phyloP scores from a whole-genome alignment of 2,797 vertebrate genomes.

The Rachycentron canadum region DNA sequence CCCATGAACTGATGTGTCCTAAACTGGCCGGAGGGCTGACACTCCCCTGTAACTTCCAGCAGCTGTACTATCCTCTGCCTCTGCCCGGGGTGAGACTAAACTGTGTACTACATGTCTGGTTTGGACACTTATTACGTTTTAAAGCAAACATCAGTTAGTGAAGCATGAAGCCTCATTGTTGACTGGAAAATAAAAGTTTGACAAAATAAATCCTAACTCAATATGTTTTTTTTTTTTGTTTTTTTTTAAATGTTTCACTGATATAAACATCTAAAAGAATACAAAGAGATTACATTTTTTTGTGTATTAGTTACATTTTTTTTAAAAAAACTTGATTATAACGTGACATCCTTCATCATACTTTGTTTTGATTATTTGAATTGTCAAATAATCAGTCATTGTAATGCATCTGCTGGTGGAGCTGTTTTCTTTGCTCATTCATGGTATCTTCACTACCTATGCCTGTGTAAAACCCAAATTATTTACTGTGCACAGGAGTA shows the following conservation, averaged over 20 bases:
- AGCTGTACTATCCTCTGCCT: slow-evolving; percentile 85
- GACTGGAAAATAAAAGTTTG: not conserved
- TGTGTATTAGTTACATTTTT: no score
- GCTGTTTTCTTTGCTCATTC: no score
- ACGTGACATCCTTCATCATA: not conserved
- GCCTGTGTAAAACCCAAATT: not conserved
- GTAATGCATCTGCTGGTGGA: not conserved
- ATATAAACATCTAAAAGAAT: no score
- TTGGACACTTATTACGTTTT: no score
- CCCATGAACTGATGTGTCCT: slow-evolving; percentile 88
- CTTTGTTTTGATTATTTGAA: not conserved
- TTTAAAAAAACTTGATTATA: not conserved
- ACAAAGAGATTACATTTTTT: no score
- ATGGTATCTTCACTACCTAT: not conserved
- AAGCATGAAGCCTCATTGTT: not conserved
- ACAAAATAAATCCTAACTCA: not conserved
- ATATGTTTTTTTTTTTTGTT: not conserved
- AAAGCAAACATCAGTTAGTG: not conserved
- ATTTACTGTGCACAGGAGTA: not conserved
- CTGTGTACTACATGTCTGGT: not conserved
- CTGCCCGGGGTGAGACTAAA: slow-evolving; percentile 81
- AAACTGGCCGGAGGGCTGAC: slow-evolving; percentile 74
- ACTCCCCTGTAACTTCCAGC: slow-evolving; percentile 90
- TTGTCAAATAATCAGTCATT: not conserved
- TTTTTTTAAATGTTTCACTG: not conserved